phyloP scores from a whole-genome alignment of 2,797 vertebrate species.

The Calcarius lapponicus region DNA sequence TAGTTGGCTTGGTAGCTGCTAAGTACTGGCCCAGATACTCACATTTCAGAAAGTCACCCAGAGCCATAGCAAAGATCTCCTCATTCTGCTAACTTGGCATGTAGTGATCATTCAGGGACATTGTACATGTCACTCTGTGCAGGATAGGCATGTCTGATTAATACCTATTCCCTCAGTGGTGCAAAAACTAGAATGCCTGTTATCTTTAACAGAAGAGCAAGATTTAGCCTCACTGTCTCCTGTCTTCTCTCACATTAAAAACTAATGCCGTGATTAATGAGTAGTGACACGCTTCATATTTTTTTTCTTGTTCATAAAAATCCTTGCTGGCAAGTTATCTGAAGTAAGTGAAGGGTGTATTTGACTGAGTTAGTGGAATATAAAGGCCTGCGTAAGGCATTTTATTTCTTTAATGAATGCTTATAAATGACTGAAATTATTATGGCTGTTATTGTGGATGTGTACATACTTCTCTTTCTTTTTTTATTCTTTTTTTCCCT shows the following conservation, averaged over 20 bases:
- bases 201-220: conserved; percentile 51
- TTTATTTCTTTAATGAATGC: neutral
- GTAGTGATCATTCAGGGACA: neutral
- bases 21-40: neutral
- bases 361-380: neutral
- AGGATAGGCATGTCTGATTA: conserved; percentile 33
- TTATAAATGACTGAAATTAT: neutral
- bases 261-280: conserved; percentile 58
- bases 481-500: neutral
- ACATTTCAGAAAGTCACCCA: neutral
- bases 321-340: neutral
- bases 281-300: conserved; percentile 17
- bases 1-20: neutral
- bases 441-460: neutral
- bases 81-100: neutral
- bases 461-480: neutral
- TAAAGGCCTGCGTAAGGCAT: neutral
- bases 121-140: neutral
- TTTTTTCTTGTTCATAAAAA: conserved; percentile 48
- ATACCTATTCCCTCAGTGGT: neutral
- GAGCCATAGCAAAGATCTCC: neutral
- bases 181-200: conserved; percentile 35
- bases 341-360: neutral
- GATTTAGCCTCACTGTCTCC: conserved; percentile 29
- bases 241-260: conserved; percentile 54